Evolutionary conservation across 2,113 vertebrate genomes (phyloP).

Genomic region (Microcebus murinus): DNA sequence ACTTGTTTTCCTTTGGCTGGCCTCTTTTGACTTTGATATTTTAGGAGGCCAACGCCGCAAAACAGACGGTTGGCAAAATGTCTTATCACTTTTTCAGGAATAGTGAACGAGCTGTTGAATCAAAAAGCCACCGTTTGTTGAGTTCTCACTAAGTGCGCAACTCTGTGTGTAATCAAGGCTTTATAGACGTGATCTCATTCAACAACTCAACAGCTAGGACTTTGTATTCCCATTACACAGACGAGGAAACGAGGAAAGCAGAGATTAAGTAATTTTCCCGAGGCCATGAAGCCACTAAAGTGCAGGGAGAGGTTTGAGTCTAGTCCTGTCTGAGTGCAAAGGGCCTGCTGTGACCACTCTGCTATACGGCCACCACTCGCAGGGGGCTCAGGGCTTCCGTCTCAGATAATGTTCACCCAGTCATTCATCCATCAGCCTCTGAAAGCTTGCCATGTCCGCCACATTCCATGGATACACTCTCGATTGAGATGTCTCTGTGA

Average conservation of each 20-base stretch:
- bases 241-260: not conserved
- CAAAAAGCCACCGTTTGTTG: not conserved
- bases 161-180: not conserved
- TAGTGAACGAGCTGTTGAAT: not conserved
- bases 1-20: conserved; percentile 23
- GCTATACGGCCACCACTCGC: fast-evolving
- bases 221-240: not conserved
- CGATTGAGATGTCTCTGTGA: not conserved
- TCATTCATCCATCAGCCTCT: not conserved
- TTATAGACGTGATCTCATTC: not conserved
- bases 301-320: not conserved
- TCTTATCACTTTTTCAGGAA: not conserved
- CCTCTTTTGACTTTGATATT: not conserved
- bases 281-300: not conserved
- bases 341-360: not conserved
- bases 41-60: not conserved
- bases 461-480: not conserved
- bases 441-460: not conserved
- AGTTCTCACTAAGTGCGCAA: not conserved
- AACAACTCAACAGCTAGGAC: not conserved
- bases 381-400: not conserved
- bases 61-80: not conserved
- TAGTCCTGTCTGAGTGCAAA: not conserved
- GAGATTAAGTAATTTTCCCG: not conserved
- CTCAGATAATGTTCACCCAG: not conserved